Base-by-base conservation (phyloP, 2,797 vertebrate genomes). In the Gephyroberyx darwinii region DNA sequence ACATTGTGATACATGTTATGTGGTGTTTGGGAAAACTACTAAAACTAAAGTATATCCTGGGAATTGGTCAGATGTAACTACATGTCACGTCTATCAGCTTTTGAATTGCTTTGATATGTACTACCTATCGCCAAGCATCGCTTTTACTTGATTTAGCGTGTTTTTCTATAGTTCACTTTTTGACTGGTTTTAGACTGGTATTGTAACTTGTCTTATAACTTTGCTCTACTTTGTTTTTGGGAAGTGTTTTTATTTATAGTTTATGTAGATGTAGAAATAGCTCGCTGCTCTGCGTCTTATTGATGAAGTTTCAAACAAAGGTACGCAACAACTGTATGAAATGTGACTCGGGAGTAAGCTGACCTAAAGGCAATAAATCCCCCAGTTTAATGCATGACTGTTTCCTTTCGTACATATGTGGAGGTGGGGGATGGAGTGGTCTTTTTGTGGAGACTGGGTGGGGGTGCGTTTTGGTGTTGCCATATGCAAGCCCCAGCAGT, bases 331-430 rank as follows among this genome's bases (percentile, higher is more conserved):
- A 71, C 86, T 86, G 82, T 86, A 86, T 89, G 90, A 94, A 94
- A 93, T 90, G 87, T 88, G 92, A 92, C 85, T 92, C 88, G 75
- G 65, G 84, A 92, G 92, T 91, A 90, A 94, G 91, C 93, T 90
- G 93, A 92, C 92, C 94, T 92, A 92, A 92, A 94, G 94, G 95
- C 94, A 94, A 95, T 96, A 96, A 96, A 96, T 96, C 93, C 93
- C 93, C 93, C 94, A 93, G 93, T 95, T 95, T 95, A 95, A 96
- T 93, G 91, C 93, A 94, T 93, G 94, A 93, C 94, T 94, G 94
- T 95, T 93, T 95, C 92, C 93, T 96, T 96, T 96, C 92, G 95
- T 96, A 95, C 95, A 92, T 95, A 90, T 93, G 94, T 88, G 89
- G 80, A 78, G 92, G 90, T 90, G 93, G 92, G 93, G 92, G 90